These are phyloP conservation scores for Zhengitettix transpicula DNA, from an alignment of 2,888 invertebrate genomes.

Conservation along the genomic window DNA sequence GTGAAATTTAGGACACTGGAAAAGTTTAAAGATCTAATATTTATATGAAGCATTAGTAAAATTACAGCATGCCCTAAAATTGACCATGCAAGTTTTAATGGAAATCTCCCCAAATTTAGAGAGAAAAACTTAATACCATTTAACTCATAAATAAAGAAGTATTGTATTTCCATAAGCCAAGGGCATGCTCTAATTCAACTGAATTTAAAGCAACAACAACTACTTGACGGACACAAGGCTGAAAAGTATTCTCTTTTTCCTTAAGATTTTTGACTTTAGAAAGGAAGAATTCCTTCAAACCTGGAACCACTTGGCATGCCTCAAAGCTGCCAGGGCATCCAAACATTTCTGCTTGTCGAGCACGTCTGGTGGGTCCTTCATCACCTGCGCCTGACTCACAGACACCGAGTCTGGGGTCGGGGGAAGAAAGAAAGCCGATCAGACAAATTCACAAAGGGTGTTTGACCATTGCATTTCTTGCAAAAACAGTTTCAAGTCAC, in stretches of 20 bases:
- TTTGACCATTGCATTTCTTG: conserved; percentile 45
- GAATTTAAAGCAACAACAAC: conserved; percentile 1
- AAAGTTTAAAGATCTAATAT: too few species aligned
- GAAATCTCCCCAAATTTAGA: background rate
- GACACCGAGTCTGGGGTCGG: conserved; percentile 15
- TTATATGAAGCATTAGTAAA: too few species aligned
- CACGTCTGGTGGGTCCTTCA: conserved; percentile 63
- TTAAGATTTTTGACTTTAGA: conserved; percentile 2
- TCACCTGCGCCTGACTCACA: conserved; percentile 21
- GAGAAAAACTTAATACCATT: too few species aligned
- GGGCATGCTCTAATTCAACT: conserved; percentile 3
- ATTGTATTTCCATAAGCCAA: background rate
- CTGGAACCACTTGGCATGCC: conserved; percentile 99
- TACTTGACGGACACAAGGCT: conserved; percentile 22
- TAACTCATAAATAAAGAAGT: background rate
- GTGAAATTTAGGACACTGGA: too few species aligned
- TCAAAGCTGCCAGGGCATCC: conserved; percentile 98
- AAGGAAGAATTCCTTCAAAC: conserved; percentile 37
- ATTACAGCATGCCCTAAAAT: too few species aligned
- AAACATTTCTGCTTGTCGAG: conserved; percentile 99
- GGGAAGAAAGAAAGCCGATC: conserved; percentile 26
- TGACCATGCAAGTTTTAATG: background rate
- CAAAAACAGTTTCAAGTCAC: conserved; percentile 12
- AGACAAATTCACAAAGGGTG: conserved; percentile 37
- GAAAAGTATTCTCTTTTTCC: conserved; percentile 19